Evolutionary conservation across 2,797 vertebrate genomes (phyloP).

Genomic region (Cichlasoma orientale): DNA sequence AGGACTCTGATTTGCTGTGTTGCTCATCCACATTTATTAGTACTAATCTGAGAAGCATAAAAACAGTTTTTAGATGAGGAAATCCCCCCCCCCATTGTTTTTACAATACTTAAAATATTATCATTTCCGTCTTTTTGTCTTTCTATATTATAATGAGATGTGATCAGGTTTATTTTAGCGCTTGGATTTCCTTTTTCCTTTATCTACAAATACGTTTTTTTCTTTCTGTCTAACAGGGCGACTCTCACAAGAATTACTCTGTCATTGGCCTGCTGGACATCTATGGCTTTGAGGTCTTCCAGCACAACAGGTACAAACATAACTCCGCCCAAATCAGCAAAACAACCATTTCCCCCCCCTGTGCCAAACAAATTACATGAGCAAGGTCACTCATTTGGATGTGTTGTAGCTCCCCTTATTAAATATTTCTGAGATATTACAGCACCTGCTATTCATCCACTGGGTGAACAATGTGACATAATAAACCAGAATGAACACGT

Average conservation of each 20-base stretch:
- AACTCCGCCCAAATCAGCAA: neutral
- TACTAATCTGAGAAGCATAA: neutral
- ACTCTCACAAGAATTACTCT: constrained; percentile 82
- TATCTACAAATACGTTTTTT: neutral
- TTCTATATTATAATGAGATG: no score
- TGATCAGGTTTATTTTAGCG: neutral
- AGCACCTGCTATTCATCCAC: neutral
- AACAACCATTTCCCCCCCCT: neutral
- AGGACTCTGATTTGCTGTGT: neutral
- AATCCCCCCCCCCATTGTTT: neutral
- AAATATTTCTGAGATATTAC: no score
- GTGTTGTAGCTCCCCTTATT: neutral
- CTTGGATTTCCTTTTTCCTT: neutral
- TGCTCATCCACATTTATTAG: neutral
- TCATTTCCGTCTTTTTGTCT: neutral
- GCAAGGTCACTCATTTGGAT: neutral
- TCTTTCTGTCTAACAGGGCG: constrained; percentile 77
- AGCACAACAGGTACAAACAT: constrained; percentile 90
- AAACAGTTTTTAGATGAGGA: neutral
- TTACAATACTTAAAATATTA: neutral
- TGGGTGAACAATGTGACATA: neutral
- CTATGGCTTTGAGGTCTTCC: constrained; percentile 99
- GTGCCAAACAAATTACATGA: neutral
- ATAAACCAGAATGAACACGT: neutral
- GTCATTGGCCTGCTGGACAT: constrained; percentile 96